Conservation (phyloP, 2,888 invertebrate species). For the Ecliptopera silaceata region DNA sequence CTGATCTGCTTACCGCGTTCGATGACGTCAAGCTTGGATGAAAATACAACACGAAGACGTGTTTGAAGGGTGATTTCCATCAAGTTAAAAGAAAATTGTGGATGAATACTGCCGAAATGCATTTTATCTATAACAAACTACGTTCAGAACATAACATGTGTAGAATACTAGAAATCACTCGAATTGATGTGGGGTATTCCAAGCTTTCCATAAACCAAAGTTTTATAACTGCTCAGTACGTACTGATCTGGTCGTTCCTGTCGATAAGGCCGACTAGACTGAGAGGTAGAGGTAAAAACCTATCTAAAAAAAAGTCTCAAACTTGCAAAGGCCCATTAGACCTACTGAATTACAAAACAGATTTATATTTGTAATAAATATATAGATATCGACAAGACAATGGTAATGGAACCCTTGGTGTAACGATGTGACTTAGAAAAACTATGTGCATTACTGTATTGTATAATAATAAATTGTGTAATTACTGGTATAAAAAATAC, state of each 20-base stretch:
- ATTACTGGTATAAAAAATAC: conserved; percentile 12
- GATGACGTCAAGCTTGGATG: conserved; percentile 73
- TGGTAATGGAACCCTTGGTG: conserved; percentile 52
- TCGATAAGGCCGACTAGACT: too few relatives aligned
- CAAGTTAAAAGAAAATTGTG: too few relatives aligned
- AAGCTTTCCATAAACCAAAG: conserved; percentile 44
- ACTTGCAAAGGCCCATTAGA: too few relatives aligned
- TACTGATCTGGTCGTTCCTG: too few relatives aligned
- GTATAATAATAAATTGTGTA: conserved; percentile 16
- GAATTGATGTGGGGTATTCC: conserved; percentile 68
- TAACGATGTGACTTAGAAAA: conserved; percentile 54
- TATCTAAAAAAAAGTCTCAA: too few relatives aligned
- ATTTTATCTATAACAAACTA: conserved; percentile 30
- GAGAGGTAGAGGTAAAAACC: too few relatives aligned
- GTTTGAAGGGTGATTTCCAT: conserved; percentile 56
- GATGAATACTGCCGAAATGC: conserved; percentile 37
- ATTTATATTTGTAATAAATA: too few relatives aligned
- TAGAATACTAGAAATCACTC: conserved; percentile 60
- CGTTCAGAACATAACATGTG: not conserved
- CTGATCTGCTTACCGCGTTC: conserved; percentile 67
- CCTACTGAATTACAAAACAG: too few relatives aligned
- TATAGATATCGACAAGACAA: conserved; percentile 4
- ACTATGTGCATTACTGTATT: conserved; percentile 10
- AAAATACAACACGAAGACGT: not conserved
- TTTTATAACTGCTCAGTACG: conserved; percentile 3